These are phyloP conservation scores for Colostygia pectinataria DNA, from an alignment of 2,888 invertebrate genomes.

Conservation along the genomic window DNA sequence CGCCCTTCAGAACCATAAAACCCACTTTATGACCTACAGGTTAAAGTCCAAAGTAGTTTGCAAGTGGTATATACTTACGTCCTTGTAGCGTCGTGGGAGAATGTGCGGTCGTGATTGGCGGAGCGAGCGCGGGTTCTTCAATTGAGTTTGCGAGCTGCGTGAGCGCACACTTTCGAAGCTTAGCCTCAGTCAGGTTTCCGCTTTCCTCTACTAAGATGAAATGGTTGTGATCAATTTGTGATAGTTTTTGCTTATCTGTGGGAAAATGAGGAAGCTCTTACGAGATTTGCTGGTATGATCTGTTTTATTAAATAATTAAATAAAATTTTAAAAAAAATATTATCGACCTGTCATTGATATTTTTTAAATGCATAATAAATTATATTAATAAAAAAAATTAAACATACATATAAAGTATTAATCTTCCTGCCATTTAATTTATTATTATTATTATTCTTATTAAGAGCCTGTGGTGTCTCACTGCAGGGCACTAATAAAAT, in stretches of 20 bases:
- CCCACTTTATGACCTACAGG: neutral
- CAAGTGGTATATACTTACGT: conserved; percentile 51
- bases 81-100: conserved; percentile 65
- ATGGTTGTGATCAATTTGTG: conserved; percentile 49
- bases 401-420: no score
- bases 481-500: no score
- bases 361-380: no score
- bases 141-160: conserved; percentile 60
- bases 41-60: conserved; percentile 49
- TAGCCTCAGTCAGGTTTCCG: conserved; percentile 58
- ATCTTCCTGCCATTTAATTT: no score
- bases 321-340: neutral
- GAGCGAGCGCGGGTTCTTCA: conserved; percentile 69
- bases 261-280: conserved; percentile 25
- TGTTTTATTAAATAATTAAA: neutral
- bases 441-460: no score
- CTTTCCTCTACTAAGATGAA: conserved; percentile 70
- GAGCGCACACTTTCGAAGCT: conserved; percentile 74
- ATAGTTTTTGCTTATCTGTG: conserved; percentile 23
- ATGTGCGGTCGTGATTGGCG: conserved; percentile 58
- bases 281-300: conserved; percentile 30
- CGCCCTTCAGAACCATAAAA: neutral
- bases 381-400: no score
- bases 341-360: no score
- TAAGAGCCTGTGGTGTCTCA: no score